Evolutionary conservation across 2,113 vertebrate genomes (phyloP).

Genomic region (Phalacrocorax brasilianus): DNA sequence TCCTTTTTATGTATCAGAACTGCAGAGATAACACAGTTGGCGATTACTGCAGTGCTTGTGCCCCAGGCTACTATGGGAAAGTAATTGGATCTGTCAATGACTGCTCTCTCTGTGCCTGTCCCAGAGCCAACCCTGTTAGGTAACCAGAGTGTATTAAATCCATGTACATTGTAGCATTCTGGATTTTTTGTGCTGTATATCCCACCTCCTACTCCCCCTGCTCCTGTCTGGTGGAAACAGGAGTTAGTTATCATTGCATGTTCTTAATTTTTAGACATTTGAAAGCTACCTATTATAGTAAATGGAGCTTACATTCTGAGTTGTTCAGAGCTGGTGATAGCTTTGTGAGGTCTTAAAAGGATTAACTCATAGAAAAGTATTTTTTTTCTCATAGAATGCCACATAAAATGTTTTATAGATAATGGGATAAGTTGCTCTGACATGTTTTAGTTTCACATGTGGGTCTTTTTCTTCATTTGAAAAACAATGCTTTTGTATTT

Average conservation of each 20-base stretch:
- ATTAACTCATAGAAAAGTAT: neutral
- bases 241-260: accelerated
- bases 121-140: constrained; percentile 81
- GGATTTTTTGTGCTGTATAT: neutral
- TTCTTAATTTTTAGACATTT: neutral
- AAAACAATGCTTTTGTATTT: neutral
- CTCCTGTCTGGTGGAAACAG: neutral
- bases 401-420: neutral
- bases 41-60: constrained; percentile 81
- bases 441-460: neutral
- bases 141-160: constrained; percentile 45
- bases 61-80: constrained; percentile 84
- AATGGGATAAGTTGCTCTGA: neutral
- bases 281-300: neutral
- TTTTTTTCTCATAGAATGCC: neutral
- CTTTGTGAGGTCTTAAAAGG: neutral
- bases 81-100: constrained; percentile 81
- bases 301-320: neutral
- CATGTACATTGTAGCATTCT: neutral
- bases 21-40: constrained; percentile 88
- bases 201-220: neutral
- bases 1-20: constrained; percentile 69
- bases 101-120: constrained; percentile 90
- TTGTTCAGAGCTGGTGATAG: neutral
- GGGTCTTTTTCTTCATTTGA: neutral